A percentile compares a stretch with the other conserved stretches of the same genome.
Evolutionary conservation across 2,797 vertebrate genomes (phyloP).

Genomic region (Lateolabrax maculatus): DNA sequence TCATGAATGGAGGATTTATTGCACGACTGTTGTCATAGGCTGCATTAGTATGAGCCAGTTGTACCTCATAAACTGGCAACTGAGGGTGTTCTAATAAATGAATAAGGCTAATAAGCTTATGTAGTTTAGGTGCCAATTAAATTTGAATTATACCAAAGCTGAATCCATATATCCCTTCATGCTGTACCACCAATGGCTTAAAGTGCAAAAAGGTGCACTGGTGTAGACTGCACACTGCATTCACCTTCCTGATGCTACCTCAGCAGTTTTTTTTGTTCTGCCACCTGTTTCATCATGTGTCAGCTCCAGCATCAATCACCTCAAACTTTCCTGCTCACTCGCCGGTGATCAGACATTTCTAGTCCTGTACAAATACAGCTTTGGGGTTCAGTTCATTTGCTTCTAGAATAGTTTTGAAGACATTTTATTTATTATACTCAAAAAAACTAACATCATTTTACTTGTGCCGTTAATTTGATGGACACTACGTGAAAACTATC

Average conservation of each 20-base stretch:
- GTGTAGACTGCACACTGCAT: not conserved
- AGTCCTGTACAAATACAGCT: not conserved
- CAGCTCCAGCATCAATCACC: not conserved
- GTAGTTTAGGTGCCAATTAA: not conserved
- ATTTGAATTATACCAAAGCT: not conserved
- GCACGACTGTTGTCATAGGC: no score
- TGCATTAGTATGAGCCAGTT: no score
- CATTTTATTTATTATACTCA: no score
- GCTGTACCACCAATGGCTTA: not conserved
- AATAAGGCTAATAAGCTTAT: not conserved
- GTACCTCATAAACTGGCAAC: not conserved
- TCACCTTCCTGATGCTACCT: not conserved
- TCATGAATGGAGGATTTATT: not conserved
- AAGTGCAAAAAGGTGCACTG: not conserved
- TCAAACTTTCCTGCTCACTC: not conserved
- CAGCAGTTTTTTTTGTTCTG: constrained; percentile 4
- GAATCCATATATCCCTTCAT: not conserved
- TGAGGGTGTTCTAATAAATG: not conserved
- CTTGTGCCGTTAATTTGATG: not conserved
- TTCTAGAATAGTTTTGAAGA: not conserved
- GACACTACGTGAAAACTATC: not conserved
- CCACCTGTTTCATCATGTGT: not conserved
- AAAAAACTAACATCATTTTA: not conserved
- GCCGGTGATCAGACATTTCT: not conserved
- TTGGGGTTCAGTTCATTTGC: not conserved